Percentiles rank a stretch among this genome's conserved stretches.
Conservation (phyloP, 2,797 vertebrate species). For the Valencia hispanica region DNA sequence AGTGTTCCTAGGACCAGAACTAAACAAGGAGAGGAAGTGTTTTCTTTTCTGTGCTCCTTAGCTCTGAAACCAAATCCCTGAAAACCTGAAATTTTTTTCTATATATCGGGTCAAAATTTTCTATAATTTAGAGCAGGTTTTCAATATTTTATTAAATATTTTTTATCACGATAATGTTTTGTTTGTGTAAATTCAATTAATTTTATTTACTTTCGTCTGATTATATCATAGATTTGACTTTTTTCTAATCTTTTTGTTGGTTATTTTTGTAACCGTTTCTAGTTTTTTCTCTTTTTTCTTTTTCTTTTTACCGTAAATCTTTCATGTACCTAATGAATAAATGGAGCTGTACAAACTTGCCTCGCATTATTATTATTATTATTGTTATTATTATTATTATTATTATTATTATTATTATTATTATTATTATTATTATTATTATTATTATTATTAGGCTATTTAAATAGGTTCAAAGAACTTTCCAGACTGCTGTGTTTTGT, state of each 20-base stretch:
- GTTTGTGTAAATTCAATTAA: not conserved
- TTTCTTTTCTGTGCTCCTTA: not conserved
- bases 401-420: not conserved
- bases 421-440: constrained; percentile 1
- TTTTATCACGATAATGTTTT: too few relatives aligned
- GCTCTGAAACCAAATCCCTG: not conserved
- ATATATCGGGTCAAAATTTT: not conserved
- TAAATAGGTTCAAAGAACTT: not conserved
- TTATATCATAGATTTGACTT: not conserved
- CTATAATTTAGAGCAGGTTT: not conserved
- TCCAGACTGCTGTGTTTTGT: not conserved
- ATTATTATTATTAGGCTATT: not conserved
- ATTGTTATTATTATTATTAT: not conserved
- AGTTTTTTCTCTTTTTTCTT: not conserved
- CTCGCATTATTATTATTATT: not conserved
- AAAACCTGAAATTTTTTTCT: not conserved
- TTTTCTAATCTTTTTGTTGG: not conserved
- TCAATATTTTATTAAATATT: too few relatives aligned
- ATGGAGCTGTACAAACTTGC: not conserved
- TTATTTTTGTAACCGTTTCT: too few relatives aligned
- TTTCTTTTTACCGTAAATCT: not conserved
- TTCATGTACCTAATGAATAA: not conserved
- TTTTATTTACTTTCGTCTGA: not conserved
- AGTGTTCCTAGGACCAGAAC: not conserved
- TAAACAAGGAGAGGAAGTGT: not conserved